Evolutionary conservation across 2,888 invertebrate species (phyloP).

Genomic region (Athalia rosae): DNA sequence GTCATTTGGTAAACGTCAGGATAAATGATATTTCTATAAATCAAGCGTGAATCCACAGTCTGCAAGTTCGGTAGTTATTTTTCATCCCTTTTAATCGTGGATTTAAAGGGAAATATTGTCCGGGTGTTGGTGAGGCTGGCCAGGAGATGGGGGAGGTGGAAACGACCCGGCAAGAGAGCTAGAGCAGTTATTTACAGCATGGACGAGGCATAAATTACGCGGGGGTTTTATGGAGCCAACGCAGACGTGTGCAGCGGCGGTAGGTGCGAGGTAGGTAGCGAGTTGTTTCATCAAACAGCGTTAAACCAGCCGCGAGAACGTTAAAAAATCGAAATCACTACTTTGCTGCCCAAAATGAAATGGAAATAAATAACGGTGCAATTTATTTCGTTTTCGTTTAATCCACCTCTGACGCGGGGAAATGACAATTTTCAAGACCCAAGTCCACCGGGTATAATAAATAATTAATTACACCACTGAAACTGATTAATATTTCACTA

Average conservation of each 20-base stretch:
- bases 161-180: slow-evolving; percentile 7
- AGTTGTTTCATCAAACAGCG: slow-evolving; percentile 42
- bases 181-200: slow-evolving; percentile 39
- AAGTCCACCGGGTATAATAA: slow-evolving; percentile 28
- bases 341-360: slow-evolving; percentile 39
- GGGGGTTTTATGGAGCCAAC: slow-evolving; percentile 34
- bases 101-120: slow-evolving; percentile 11
- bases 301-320: slow-evolving; percentile 10
- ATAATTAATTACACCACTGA: slow-evolving; percentile 46
- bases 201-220: slow-evolving; percentile 43
- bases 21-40: neutral
- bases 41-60: too few relatives aligned
- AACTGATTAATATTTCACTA: slow-evolving; percentile 48
- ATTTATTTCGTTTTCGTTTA: slow-evolving; percentile 43
- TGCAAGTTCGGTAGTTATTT: neutral
- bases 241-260: slow-evolving; percentile 15
- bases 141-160: neutral
- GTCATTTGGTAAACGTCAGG: too few relatives aligned
- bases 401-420: slow-evolving; percentile 26
- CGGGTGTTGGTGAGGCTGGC: slow-evolving; percentile 11
- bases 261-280: neutral
- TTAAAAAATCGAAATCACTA: slow-evolving; percentile 40
- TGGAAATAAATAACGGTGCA: slow-evolving; percentile 41
- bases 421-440: slow-evolving; percentile 44
- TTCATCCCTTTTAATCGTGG: neutral